A percentile compares a stretch with the other conserved stretches of the same genome.
phyloP scores from a whole-genome alignment of 2,797 vertebrate species.

The Oceanodroma leucorhoa region DNA sequence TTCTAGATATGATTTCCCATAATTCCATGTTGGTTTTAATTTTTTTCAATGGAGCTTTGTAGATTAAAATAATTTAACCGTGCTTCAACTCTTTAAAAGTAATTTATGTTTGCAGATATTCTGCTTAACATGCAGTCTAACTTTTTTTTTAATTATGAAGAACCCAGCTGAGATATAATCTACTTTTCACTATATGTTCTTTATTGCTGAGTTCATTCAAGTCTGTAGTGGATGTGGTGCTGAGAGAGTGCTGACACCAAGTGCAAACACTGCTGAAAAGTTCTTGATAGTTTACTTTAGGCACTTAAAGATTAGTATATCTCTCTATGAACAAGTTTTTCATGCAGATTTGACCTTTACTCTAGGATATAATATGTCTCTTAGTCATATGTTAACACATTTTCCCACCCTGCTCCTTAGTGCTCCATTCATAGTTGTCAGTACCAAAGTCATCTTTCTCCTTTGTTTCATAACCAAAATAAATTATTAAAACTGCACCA shows the following conservation, averaged over 20 bases:
- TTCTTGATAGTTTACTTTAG: constrained; percentile 73
- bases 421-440: constrained; percentile 14
- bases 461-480: constrained; percentile 22
- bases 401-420: background rate
- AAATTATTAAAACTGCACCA: background rate
- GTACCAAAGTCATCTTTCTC: constrained; percentile 33
- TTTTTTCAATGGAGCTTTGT: background rate
- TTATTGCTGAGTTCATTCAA: constrained; percentile 55
- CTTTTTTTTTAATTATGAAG: constrained; percentile 31
- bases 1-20: background rate
- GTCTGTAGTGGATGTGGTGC: constrained; percentile 63
- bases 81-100: background rate
- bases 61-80: background rate
- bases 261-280: constrained; percentile 72
- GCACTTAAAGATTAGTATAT: constrained; percentile 73
- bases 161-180: constrained; percentile 58
- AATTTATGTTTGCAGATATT: constrained; percentile 13
- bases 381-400: constrained; percentile 53
- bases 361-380: constrained; percentile 58
- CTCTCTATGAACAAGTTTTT: constrained; percentile 61
- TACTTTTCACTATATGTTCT: constrained; percentile 36
- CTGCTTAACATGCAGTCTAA: background rate
- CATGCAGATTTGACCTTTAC: constrained; percentile 70
- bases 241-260: constrained; percentile 75
- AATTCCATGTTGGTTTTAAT: background rate